These are phyloP conservation scores for Lepilemur ruficaudatus DNA, from an alignment of 2,797 vertebrate genomes.

Conservation along the genomic window DNA sequence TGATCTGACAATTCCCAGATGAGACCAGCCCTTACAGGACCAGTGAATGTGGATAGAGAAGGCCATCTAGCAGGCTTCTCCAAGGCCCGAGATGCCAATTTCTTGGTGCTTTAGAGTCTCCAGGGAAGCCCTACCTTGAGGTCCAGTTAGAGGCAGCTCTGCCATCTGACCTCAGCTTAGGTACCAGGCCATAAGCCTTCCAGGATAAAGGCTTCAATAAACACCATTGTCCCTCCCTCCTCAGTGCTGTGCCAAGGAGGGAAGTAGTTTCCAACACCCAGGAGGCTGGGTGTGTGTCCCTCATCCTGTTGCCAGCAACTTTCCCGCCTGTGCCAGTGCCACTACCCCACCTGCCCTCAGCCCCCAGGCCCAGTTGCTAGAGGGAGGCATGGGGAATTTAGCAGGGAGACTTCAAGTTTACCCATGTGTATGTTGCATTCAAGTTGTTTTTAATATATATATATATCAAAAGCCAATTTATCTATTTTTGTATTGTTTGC, in stretches of 20 bases:
- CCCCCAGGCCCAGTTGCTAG: slow-evolving; percentile 45
- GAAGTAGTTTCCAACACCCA: slow-evolving; percentile 48
- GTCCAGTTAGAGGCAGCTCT: background rate
- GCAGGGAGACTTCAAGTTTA: slow-evolving; percentile 72
- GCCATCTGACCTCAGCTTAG: background rate
- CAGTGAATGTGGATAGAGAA: slow-evolving; percentile 46
- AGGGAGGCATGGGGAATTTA: slow-evolving; percentile 40
- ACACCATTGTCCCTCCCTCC: slow-evolving; percentile 32
- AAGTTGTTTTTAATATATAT: slow-evolving; percentile 70
- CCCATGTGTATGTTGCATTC: slow-evolving; percentile 66
- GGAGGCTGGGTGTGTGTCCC: background rate
- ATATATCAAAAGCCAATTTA: slow-evolving; percentile 66
- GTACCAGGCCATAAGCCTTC: slow-evolving; percentile 8
- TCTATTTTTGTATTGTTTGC: slow-evolving; percentile 87
- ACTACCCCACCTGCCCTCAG: background rate
- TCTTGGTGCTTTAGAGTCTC: slow-evolving; percentile 55
- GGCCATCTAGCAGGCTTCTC: background rate
- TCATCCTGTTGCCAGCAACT: slow-evolving; percentile 44
- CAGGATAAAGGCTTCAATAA: slow-evolving; percentile 48
- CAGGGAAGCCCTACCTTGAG: slow-evolving; percentile 34
- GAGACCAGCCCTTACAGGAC: background rate
- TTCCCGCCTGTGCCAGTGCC: slow-evolving; percentile 40
- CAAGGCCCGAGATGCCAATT: slow-evolving; percentile 11
- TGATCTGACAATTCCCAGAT: slow-evolving; percentile 20
- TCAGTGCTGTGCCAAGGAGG: slow-evolving; percentile 31